phyloP scores from a whole-genome alignment of 2,113 vertebrate genomes.

The Thamnaconus septentrionalis region DNA sequence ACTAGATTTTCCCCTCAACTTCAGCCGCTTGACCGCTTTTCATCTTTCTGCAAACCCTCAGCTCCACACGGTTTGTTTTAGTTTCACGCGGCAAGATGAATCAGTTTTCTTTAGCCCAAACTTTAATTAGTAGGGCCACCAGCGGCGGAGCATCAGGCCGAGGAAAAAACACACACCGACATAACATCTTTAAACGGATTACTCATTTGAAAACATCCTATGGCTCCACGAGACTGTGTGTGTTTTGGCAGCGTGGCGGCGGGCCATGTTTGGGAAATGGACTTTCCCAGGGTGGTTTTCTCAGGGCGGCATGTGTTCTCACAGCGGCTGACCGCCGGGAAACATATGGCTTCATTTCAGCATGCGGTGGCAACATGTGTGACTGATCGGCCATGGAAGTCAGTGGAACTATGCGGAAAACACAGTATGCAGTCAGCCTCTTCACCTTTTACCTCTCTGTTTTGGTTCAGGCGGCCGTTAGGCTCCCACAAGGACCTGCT shows the following conservation, averaged over 20 bases:
- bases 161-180: slow-evolving; percentile 25
- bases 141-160: slow-evolving; percentile 3
- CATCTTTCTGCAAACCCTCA: not conserved
- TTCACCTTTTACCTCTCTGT: slow-evolving; percentile 31
- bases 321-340: slow-evolving; percentile 6
- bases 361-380: slow-evolving; percentile 27
- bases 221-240: slow-evolving; percentile 36
- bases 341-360: slow-evolving; percentile 56
- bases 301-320: slow-evolving; percentile 18
- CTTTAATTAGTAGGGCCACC: slow-evolving; percentile 31
- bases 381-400: slow-evolving; percentile 9
- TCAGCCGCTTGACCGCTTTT: not conserved
- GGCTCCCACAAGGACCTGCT: slow-evolving; percentile 33
- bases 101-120: slow-evolving; percentile 13
- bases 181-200: slow-evolving; percentile 32
- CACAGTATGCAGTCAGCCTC: slow-evolving; percentile 14
- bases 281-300: slow-evolving; percentile 50
- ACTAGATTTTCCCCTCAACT: slow-evolving; percentile 7
- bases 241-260: slow-evolving; percentile 36
- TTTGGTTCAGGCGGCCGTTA: slow-evolving; percentile 38
- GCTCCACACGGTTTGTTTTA: slow-evolving; percentile 23
- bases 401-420: not conserved
- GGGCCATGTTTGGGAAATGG: slow-evolving; percentile 12
- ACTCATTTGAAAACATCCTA: slow-evolving; percentile 46
- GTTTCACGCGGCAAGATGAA: slow-evolving; percentile 15